Evolutionary conservation across 92 coral and sea anemone genomes (phyloP).

Genomic region (Palythoa grandis): DNA sequence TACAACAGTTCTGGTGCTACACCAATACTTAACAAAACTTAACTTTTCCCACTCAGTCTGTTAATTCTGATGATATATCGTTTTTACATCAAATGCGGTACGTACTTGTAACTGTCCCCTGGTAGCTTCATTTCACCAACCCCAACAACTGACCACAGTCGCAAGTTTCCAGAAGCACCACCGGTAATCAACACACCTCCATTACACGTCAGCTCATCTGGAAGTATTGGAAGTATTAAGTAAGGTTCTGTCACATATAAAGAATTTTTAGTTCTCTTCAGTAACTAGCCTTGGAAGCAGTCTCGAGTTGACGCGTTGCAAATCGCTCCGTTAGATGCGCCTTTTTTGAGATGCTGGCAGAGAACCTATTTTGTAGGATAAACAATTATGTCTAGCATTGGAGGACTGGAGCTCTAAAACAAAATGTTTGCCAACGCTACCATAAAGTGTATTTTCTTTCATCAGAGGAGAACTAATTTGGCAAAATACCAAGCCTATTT

Average conservation of each 20-base stretch:
- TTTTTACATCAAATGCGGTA: neutral
- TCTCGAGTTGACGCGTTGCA: neutral
- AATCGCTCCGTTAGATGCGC: neutral
- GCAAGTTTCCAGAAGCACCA: conserved; percentile 79
- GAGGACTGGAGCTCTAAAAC: neutral
- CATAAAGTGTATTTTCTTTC: neutral
- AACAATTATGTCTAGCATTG: too few species aligned
- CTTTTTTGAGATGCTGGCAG: neutral
- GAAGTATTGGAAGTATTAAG: neutral
- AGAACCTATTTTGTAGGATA: neutral
- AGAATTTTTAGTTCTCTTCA: neutral
- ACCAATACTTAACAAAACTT: too few species aligned
- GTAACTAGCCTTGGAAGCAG: neutral
- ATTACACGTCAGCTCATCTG: conserved; percentile 75
- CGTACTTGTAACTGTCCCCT: conserved; percentile 87
- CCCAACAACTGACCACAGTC: conserved; percentile 94
- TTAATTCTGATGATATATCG: too few species aligned
- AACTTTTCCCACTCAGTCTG: neutral
- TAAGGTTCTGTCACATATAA: too few species aligned
- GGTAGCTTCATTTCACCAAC: conserved; percentile 89
- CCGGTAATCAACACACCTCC: conserved; percentile 90
- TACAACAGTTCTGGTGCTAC: too few species aligned
- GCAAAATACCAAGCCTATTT: too few species aligned
- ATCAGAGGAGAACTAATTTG: neutral
- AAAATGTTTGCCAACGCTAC: neutral